These are phyloP conservation scores for Ephydatia muelleri DNA, from an alignment of 37 sponge, comb jelly and placozoan genomes.

Conservation along the genomic window DNA sequence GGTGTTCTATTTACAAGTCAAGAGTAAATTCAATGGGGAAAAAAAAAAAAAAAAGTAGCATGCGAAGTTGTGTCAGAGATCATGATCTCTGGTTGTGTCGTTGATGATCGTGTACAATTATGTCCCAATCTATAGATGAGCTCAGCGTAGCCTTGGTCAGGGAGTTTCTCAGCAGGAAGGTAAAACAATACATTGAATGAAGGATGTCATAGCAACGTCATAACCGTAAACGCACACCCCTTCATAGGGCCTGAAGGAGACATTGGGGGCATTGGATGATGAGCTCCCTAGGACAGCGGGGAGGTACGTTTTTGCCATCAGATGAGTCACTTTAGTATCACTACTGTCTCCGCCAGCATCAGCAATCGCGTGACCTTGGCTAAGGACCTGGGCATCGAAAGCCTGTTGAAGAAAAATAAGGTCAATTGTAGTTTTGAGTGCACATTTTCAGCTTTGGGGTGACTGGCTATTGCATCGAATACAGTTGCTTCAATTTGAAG, in stretches of 20 bases:
- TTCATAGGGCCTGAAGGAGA: constrained; percentile 58
- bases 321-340: neutral
- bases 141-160: constrained; percentile 51
- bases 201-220: neutral
- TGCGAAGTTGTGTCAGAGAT: neutral
- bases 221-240: neutral
- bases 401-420: constrained; percentile 75
- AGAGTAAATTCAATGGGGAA: neutral
- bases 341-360: constrained; percentile 30
- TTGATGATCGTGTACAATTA: neutral
- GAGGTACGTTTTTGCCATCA: constrained; percentile 19
- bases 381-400: constrained; percentile 55
- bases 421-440: constrained; percentile 12
- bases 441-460: too few relatives aligned
- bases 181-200: neutral
- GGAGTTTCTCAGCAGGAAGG: constrained; percentile 70
- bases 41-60: constrained; percentile 2
- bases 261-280: constrained; percentile 50
- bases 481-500: neutral
- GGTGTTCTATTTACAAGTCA: neutral
- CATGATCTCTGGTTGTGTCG: too few relatives aligned
- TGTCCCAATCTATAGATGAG: constrained; percentile 48
- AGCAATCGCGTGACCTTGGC: constrained; percentile 63
- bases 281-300: constrained; percentile 50
- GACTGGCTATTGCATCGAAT: too few relatives aligned